Conservation (phyloP, 92 coral and sea anemone species). For the Umimayanthus chanpuru region DNA sequence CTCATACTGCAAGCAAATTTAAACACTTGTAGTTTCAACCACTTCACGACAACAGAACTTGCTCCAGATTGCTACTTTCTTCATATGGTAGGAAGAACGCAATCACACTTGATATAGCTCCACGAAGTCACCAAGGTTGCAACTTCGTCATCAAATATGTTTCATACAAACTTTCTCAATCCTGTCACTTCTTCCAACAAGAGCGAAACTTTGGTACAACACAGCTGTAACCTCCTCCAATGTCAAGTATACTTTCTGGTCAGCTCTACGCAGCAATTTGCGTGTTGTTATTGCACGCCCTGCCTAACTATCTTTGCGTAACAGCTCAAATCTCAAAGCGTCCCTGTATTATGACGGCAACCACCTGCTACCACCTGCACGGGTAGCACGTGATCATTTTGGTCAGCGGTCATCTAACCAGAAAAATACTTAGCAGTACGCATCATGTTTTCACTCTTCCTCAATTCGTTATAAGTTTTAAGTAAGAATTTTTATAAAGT, state of each 20-base stretch:
- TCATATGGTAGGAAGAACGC: not conserved
- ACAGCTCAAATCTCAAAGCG: slow-evolving; percentile 27
- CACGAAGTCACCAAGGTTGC: not conserved
- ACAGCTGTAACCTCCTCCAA: not conserved
- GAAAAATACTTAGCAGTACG: not conserved
- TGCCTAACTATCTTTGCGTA: slow-evolving; percentile 19
- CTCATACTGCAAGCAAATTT: not conserved
- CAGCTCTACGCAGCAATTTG: not conserved
- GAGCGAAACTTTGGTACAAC: not conserved
- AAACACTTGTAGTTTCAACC: not conserved
- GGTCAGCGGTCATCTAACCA: not conserved
- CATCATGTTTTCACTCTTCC: no score
- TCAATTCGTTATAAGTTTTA: no score
- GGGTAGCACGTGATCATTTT: slow-evolving; percentile 8
- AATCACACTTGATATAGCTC: not conserved
- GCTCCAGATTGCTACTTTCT: not conserved
- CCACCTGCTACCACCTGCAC: slow-evolving; percentile 47
- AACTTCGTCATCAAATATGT: not conserved
- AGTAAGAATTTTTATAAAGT: no score
- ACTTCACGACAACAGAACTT: not conserved
- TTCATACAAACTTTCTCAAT: not conserved
- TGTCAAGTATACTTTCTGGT: not conserved
- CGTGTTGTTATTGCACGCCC: slow-evolving; percentile 18
- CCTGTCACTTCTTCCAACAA: not conserved
- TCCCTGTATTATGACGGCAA: not conserved